Percentiles rank a stretch among this genome's conserved stretches.
Conservation (phyloP, 2,888 invertebrate species). For the Parthenolecanium corni region DNA sequence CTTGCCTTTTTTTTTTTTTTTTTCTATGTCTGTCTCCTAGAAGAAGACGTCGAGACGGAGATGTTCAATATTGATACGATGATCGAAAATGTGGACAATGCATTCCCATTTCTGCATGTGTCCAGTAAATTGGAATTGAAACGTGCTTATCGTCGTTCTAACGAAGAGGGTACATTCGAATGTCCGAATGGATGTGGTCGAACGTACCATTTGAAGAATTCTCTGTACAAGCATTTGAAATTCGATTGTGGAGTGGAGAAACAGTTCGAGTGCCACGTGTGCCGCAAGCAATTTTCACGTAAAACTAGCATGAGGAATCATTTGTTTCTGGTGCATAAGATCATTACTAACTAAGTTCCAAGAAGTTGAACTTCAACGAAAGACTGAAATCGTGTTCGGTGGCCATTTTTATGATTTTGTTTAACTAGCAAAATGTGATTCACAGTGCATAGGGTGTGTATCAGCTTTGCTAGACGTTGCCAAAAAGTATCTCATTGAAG, state of each 20-base stretch:
- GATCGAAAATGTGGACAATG: too few species aligned
- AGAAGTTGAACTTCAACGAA: not conserved
- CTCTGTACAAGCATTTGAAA: conserved; percentile 39
- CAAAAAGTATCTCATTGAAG: too few species aligned
- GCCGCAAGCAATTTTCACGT: conserved; percentile 37
- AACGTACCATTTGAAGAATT: conserved; percentile 37
- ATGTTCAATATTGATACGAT: too few species aligned
- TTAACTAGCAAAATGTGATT: not conserved
- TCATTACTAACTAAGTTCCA: conserved; percentile 12
- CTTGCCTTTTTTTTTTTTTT: too few species aligned
- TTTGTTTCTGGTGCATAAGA: conserved; percentile 36
- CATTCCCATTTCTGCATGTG: too few species aligned
- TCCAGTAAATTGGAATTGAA: too few species aligned
- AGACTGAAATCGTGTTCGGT: not conserved
- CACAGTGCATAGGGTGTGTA: not conserved
- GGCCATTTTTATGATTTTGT: not conserved
- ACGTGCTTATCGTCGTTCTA: too few species aligned
- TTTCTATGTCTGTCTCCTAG: too few species aligned
- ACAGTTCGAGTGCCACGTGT: conserved; percentile 40
- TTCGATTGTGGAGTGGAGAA: conserved; percentile 40
- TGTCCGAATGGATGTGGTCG: conserved; percentile 30
- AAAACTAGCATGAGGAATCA: conserved; percentile 38
- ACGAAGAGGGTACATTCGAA: not conserved
- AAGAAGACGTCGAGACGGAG: too few species aligned
- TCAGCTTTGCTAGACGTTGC: too few species aligned